Evolutionary conservation across 2,797 vertebrate species (phyloP), one percentile per base, ranked within the genome.

Genomic region (Falco concolor): DNA sequence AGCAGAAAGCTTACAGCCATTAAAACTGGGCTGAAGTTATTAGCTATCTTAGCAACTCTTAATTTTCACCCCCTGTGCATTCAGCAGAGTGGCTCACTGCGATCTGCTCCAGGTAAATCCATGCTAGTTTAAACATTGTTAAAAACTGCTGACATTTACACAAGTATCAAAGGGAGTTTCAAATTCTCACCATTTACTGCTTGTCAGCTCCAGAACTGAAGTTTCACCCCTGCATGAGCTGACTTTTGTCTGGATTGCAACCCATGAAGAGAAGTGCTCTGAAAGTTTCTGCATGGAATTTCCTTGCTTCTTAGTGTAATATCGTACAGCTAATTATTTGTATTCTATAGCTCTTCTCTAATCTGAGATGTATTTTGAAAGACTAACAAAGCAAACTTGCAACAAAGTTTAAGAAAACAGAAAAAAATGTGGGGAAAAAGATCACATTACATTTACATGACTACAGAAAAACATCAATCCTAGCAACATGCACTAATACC

Each of bases 11-110:
- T 91, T 6, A 23, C 2, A 86, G 77, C 6, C 61, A 44, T 30
- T 93, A 60, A n/a, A 84, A 86, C 79, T 17, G 30, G 73, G 54
- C 47, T 72, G 59, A 70, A 82, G 65, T 72, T 32, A 53, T 72
- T 32, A 53, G 34, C 53, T 83, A 3, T 3, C 68, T 28, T 18
- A 88, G 59, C 40, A 96, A 64, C 63, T 91, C 2, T 0, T 0
- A 53, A 67, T 79, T 93, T 91, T 80, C 64, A 94, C 74, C 80
- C 89, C 65, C 81, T 90, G 65, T 70, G 88, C 87, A 44, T 88
- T 85, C 90, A 19, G 59, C 67, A 92, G 93, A 94, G 72, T 59
- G 73, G 95, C 78, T 82, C 22, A 10, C 67, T 79, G 57, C 34
- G 68, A 87, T 65, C 18, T 4, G 47, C 59, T 83, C 65, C 95